Base-by-base conservation (phyloP, 2,888 invertebrate species). In the Macrophya annulata region DNA sequence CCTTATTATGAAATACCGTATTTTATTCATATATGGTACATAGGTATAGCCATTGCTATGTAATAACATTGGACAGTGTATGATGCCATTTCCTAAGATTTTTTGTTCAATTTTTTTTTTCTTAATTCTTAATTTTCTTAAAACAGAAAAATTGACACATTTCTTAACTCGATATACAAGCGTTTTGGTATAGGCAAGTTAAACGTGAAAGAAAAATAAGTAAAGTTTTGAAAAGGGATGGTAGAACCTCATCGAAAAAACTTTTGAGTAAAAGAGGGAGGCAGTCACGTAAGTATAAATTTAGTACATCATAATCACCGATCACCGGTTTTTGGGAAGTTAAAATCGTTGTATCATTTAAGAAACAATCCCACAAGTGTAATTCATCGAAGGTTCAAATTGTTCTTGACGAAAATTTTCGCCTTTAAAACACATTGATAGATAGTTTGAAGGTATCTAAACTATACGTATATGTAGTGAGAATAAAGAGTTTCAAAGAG, bases 11-110 rank as follows among this genome's bases (percentile, higher is more conserved):
- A 68, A 68, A 68, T 25, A 4, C 6, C 1, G 37, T 25, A 25
- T 68, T 68, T 68, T 37, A 68, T 68, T 68, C 68, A 62, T n/a
- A n/a, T n/a, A n/a, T 25, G n/a, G 25, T 10, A 25, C 62, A 62
- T 62, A 62, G 10, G n/a, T 8, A 62, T 10, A 62, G 10, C 55
- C 21, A 62, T 10, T 3, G 62, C 25, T 8, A 62, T 62, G 10
- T 12, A 55, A 10, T 12, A 55, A 62, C 62, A 62, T 6, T 9
- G 21, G 25, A 62, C 25, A 25, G 10, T 25, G 25, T 25, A 25
- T 6, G 21, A 48, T 48, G 45, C 10, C 12, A 15, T 17, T n/a
- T 4, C 31, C 31, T 31, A 31, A 31, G 17, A 55, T 55, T 55
- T n/a, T 17, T 4, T 8, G 1, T n/a, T 21, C n/a, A 15, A 9